These are phyloP conservation scores for Gymnarchus niloticus DNA, from an alignment of 2,113 vertebrate genomes.

Conservation along the genomic window DNA sequence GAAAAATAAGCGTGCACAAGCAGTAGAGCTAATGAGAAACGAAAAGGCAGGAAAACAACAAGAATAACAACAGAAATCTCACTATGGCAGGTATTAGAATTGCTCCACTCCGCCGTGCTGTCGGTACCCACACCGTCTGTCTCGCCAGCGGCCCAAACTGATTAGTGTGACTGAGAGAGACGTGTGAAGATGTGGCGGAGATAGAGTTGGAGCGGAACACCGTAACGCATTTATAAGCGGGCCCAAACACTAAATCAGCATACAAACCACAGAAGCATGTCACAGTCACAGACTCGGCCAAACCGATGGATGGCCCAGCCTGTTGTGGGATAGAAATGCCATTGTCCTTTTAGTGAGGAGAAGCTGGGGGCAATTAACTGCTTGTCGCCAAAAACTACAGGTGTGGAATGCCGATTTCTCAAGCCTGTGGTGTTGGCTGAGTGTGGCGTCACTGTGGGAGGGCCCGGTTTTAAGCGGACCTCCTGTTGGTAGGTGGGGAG, in stretches of 20 bases:
- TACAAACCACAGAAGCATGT: not conserved
- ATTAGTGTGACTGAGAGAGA: conserved; percentile 11
- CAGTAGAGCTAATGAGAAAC: not conserved
- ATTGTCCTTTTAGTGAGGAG: not conserved
- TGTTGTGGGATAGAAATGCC: not conserved
- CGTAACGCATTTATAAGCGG: not conserved
- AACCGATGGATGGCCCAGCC: no score
- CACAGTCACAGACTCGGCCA: not conserved
- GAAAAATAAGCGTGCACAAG: no score
- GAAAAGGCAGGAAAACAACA: not conserved
- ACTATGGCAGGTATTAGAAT: not conserved
- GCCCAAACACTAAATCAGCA: not conserved
- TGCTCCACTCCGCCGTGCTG: conserved; percentile 21
- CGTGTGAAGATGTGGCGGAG: not conserved
- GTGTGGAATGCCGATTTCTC: not conserved
- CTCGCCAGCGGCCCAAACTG: not conserved
- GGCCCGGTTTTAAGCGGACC: not conserved
- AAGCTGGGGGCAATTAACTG: not conserved
- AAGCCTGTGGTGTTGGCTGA: not conserved
- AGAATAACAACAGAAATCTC: not conserved
- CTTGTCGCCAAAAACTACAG: not conserved
- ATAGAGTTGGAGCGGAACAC: not conserved
- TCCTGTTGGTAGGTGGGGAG: no score
- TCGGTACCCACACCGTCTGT: conserved; percentile 25
- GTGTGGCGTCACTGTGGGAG: not conserved